Evolutionary conservation across 2,797 vertebrate genomes (phyloP).

Genomic region (Gadopsis bispinosus): DNA sequence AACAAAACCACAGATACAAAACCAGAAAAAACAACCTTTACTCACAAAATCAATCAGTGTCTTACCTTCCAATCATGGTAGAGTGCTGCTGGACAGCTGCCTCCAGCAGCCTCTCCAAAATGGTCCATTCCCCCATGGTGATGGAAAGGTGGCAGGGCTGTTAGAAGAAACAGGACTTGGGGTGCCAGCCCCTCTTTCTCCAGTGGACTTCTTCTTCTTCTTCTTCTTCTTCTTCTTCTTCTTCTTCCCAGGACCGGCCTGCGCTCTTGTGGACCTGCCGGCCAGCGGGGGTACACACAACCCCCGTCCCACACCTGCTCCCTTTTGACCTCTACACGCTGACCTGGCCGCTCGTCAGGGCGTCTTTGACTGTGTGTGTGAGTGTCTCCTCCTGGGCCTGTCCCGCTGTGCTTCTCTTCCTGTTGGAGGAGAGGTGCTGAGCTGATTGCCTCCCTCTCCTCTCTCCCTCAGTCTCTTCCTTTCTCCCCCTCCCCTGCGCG

Average conservation of each 20-base stretch:
- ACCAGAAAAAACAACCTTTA: conserved; percentile 10
- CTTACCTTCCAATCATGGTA: conserved; percentile 92
- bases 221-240: conserved; percentile 37
- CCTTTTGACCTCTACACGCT: conserved; percentile 72
- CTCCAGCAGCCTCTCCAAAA: conserved; percentile 92
- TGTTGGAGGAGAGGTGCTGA: conserved; percentile 72
- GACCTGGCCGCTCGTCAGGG: conserved; percentile 48
- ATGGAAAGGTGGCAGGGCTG: conserved; percentile 53
- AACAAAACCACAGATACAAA: conserved; percentile 20
- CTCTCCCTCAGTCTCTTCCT: conserved; percentile 43
- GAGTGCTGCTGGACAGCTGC: conserved; percentile 94
- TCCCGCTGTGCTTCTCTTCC: conserved; percentile 61
- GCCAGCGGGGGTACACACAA: conserved; percentile 27
- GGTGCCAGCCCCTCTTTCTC: conserved; percentile 33
- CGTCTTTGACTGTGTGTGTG: conserved; percentile 31
- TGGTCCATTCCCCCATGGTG: conserved; percentile 92
- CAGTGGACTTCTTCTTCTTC: conserved; percentile 26
- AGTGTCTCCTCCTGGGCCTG: conserved; percentile 71
- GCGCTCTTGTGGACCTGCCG: conserved; percentile 21
- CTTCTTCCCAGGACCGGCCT: conserved; percentile 43
- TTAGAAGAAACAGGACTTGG: conserved; percentile 58
- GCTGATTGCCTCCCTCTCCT: conserved; percentile 62
- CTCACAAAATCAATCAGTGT: conserved; percentile 2
- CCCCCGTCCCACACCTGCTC: conserved; percentile 53
- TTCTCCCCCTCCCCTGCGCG: conserved; percentile 67